Evolutionary conservation across 1,140 invertebrate species (phyloP).

Genomic region (Drosophila pallidifrons): DNA sequence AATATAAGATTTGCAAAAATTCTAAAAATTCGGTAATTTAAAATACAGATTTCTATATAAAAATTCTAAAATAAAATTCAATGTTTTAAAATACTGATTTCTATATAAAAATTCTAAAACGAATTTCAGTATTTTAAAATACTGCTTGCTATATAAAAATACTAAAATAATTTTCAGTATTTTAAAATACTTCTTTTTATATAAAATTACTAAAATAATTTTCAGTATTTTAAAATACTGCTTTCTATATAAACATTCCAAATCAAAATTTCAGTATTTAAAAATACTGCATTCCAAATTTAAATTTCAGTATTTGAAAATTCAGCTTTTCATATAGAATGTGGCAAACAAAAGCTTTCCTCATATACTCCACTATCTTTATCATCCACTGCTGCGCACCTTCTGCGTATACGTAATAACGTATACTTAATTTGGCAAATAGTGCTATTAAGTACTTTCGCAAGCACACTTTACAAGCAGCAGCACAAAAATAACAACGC

Average conservation of each 20-base stretch:
- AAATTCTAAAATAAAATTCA: too few relatives aligned
- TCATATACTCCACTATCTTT: not conserved
- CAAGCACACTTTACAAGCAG: constrained; percentile 6
- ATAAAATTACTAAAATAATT: not conserved
- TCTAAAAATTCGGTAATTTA: not conserved
- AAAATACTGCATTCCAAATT: too few relatives aligned
- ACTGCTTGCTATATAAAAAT: too few relatives aligned
- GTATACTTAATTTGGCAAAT: constrained; percentile 22
- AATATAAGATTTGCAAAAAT: not conserved
- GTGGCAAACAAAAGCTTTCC: not conserved
- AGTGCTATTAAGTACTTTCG: constrained; percentile 5
- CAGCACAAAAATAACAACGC: constrained; percentile 2
- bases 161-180: too few relatives aligned
- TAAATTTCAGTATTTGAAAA: too few relatives aligned
- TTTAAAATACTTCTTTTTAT: not conserved
- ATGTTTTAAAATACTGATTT: not conserved
- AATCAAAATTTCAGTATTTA: too few relatives aligned
- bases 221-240: too few relatives aligned
- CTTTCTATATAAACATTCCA: too few relatives aligned
- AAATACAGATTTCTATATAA: not conserved
- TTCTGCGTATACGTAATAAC: constrained; percentile 29
- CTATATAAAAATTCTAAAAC: too few relatives aligned
- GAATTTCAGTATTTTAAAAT: too few relatives aligned
- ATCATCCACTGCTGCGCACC: not conserved
- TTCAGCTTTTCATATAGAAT: too few relatives aligned